A percentile compares a stretch with the other conserved stretches of the same genome.
These are phyloP conservation scores for Lottia scabra DNA, from an alignment of 2,888 invertebrate genomes.

Conservation along the genomic window DNA sequence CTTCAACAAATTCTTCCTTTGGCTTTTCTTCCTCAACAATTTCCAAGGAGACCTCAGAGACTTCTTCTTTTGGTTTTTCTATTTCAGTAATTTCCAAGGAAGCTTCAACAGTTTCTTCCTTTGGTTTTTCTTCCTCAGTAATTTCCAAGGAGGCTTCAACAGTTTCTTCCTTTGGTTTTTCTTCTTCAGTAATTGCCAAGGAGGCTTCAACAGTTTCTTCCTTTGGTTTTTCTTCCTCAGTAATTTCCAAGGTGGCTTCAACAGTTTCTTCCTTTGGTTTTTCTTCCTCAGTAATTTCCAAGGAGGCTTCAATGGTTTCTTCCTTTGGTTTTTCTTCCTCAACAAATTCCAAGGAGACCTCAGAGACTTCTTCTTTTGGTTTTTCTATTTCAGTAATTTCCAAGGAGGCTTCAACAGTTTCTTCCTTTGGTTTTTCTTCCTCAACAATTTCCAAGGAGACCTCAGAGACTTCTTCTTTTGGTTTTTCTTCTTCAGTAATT, in stretches of 20 bases:
- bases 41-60: not conserved
- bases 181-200: not conserved
- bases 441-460: not conserved
- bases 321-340: not conserved
- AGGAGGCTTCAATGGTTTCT: not conserved
- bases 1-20: not conserved
- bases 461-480: not conserved
- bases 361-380: slow-evolving; percentile 1
- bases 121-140: slow-evolving; percentile 1
- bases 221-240: not conserved
- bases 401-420: slow-evolving; percentile 4
- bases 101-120: not conserved
- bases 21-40: not conserved
- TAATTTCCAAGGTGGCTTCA: not conserved
- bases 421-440: slow-evolving; percentile 6
- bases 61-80: not conserved
- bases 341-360: not conserved
- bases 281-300: not conserved
- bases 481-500: not conserved
- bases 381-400: slow-evolving; percentile 6
- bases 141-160: not conserved
- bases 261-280: not conserved
- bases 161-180: not conserved
- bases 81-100: not conserved
- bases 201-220: not conserved